phyloP scores from a whole-genome alignment of 2,113 vertebrate genomes.

The Phalacrocorax pelagicus region DNA sequence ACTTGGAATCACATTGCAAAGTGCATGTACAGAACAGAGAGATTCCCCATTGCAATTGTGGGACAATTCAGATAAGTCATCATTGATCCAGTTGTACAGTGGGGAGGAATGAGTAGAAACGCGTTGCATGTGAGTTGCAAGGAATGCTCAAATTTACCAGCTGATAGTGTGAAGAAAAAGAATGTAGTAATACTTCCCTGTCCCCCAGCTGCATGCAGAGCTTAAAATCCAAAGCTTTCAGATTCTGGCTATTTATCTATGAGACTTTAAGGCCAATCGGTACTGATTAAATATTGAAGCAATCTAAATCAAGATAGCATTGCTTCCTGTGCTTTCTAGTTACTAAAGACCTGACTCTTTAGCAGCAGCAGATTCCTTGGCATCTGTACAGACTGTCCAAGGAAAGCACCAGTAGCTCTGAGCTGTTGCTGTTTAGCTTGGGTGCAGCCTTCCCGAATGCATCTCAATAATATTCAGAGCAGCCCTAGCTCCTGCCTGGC shows the following conservation, averaged over 20 bases:
- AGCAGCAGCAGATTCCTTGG: background rate
- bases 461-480: background rate
- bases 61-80: background rate
- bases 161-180: background rate
- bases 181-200: background rate
- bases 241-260: background rate
- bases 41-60: background rate
- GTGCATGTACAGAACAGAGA: background rate
- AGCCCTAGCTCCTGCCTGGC: background rate
- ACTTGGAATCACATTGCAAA: background rate
- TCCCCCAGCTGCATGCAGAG: background rate
- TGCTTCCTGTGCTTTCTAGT: background rate
- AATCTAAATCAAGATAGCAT: background rate
- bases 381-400: background rate
- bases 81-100: background rate
- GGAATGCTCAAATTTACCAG: background rate
- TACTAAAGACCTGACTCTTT: background rate
- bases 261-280: background rate
- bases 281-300: background rate
- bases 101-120: background rate
- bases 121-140: rapidly evolving
- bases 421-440: background rate
- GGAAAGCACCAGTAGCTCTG: background rate
- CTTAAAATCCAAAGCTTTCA: background rate
- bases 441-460: background rate